These are phyloP conservation scores for Pseudolaguvia tuberculata DNA, from an alignment of 2,113 vertebrate species.

Conservation along the genomic window DNA sequence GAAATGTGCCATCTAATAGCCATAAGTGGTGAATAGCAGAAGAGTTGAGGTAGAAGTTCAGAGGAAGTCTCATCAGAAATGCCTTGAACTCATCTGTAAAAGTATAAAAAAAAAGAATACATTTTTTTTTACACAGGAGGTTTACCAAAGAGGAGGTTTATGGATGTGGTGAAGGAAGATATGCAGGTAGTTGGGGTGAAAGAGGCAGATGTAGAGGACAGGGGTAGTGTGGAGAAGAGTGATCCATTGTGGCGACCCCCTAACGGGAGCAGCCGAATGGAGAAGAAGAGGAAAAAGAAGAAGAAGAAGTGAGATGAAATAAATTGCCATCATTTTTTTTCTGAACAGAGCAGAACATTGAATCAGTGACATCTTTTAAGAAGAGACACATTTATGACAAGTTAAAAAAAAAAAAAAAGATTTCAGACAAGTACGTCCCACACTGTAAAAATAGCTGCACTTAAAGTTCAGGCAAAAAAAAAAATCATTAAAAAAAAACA, in stretches of 20 bases:
- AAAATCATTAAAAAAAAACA: background rate
- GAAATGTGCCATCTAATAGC: constrained; percentile 87
- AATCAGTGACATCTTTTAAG: constrained; percentile 38
- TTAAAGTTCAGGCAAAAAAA: constrained; percentile 52
- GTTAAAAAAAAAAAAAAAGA: constrained; percentile 24
- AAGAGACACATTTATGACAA: constrained; percentile 59
- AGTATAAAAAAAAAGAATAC: background rate
- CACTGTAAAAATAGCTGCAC: constrained; percentile 62
- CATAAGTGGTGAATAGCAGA: constrained; percentile 88
- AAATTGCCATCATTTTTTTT: constrained; percentile 14
- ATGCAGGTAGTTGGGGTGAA: too few relatives aligned
- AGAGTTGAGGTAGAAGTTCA: constrained; percentile 89
- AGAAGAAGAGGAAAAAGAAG: too few relatives aligned
- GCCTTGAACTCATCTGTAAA: constrained; percentile 89
- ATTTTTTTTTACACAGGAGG: too few relatives aligned
- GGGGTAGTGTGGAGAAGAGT: too few relatives aligned
- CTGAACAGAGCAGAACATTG: constrained; percentile 43
- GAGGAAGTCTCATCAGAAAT: constrained; percentile 86
- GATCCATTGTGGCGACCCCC: too few relatives aligned
- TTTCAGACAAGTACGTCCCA: constrained; percentile 54
- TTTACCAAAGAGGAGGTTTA: too few relatives aligned
- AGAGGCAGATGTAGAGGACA: too few relatives aligned
- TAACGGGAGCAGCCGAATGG: too few relatives aligned
- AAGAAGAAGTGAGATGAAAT: constrained; percentile 13
- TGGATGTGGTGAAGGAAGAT: too few relatives aligned